These are phyloP conservation scores for Melanostigma gelatinosum DNA, from an alignment of 2,113 vertebrate species.

Conservation along the genomic window DNA sequence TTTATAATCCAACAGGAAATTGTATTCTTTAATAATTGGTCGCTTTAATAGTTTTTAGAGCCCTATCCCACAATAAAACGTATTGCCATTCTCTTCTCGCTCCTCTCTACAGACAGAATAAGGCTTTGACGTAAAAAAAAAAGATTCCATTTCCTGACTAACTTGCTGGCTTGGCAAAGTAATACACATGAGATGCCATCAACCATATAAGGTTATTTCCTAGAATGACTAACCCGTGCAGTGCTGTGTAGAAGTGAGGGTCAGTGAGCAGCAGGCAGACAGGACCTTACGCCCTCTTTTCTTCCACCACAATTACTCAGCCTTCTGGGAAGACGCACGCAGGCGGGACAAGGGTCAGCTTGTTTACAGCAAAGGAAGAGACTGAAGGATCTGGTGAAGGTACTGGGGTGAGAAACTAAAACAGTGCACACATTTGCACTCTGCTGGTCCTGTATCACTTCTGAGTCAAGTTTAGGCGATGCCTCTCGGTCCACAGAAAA, in stretches of 20 bases:
- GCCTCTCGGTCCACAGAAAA: background rate
- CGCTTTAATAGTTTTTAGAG: background rate
- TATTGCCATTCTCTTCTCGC: background rate
- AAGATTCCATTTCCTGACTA: background rate
- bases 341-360: slow-evolving; percentile 43
- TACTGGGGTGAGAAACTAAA: background rate
- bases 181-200: slow-evolving; percentile 15
- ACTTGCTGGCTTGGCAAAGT: background rate
- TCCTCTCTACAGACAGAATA: background rate
- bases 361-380: slow-evolving; percentile 35
- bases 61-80: background rate
- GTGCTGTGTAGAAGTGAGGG: slow-evolving; percentile 41
- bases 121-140: background rate
- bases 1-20: background rate
- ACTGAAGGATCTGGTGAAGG: background rate
- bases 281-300: slow-evolving; percentile 40
- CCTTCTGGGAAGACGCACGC: slow-evolving; percentile 50
- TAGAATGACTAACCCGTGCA: slow-evolving; percentile 25
- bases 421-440: background rate
- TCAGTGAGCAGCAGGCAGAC: slow-evolving; percentile 63
- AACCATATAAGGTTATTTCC: slow-evolving; percentile 55
- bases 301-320: slow-evolving; percentile 64
- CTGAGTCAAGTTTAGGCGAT: background rate
- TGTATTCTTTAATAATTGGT: background rate
- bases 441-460: background rate